phyloP scores from a whole-genome alignment of 2,113 vertebrate genomes.

The Actenoides lindsayi region DNA sequence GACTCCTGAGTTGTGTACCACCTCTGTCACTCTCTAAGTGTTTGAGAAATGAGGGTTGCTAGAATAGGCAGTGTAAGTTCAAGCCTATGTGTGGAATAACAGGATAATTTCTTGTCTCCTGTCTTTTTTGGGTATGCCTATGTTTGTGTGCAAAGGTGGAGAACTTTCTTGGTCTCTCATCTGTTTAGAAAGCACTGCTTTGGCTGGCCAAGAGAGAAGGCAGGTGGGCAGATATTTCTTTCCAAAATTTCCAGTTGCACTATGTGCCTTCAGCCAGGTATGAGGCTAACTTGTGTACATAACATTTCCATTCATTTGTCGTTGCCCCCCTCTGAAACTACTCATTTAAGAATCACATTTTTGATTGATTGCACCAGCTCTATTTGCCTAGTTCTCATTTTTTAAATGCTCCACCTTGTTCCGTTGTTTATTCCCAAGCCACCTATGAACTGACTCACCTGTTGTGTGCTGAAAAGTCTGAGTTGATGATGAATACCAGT shows the following conservation, averaged over 20 bases:
- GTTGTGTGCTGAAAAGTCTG: slow-evolving; percentile 47
- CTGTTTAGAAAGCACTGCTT: not conserved
- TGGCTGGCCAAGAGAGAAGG: not conserved
- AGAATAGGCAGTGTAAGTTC: not conserved
- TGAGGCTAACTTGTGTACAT: slow-evolving; percentile 19
- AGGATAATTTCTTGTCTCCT: not conserved
- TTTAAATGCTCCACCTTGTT: slow-evolving; percentile 23
- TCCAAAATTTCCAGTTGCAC: slow-evolving; percentile 38
- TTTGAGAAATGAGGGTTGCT: not conserved
- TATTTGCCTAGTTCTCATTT: not conserved
- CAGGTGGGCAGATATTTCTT: slow-evolving; percentile 16
- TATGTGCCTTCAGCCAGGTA: slow-evolving; percentile 1
- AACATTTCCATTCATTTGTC: slow-evolving; percentile 49
- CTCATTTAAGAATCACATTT: slow-evolving; percentile 45
- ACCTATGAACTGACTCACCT: slow-evolving; percentile 65
- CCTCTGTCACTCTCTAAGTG: not conserved
- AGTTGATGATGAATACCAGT: slow-evolving; percentile 46
- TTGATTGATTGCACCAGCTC: slow-evolving; percentile 53
- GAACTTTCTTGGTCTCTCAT: not conserved
- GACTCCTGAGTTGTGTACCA: not conserved
- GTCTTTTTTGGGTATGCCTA: not conserved
- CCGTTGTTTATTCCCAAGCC: slow-evolving; percentile 53
- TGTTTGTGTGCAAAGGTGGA: not conserved
- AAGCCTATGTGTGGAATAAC: not conserved
- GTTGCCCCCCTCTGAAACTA: not conserved